These are phyloP conservation scores for Ptilodon capucinus DNA, from an alignment of 2,888 invertebrate genomes.

Conservation along the genomic window DNA sequence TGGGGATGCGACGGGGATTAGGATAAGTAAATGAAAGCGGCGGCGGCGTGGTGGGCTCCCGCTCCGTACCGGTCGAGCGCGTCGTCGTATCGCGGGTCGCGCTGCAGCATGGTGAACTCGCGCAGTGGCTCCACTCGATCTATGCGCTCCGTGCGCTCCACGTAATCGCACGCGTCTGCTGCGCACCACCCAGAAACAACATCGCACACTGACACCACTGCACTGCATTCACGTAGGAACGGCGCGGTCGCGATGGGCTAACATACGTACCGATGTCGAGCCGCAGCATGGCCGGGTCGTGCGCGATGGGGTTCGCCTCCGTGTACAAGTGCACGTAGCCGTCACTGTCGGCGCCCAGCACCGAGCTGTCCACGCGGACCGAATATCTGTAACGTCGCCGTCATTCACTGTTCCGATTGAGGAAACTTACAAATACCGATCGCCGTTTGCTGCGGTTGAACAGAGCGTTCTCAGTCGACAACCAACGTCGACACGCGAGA, in stretches of 20 bases:
- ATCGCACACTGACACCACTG: background rate
- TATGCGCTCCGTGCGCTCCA: slow-evolving; percentile 34
- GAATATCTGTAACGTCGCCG: slow-evolving; percentile 49
- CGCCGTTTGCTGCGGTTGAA: no score
- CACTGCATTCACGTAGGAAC: no score
- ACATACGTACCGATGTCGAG: slow-evolving; percentile 49
- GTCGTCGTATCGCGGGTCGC: slow-evolving; percentile 52
- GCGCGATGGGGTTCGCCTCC: slow-evolving; percentile 35
- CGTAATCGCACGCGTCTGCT: slow-evolving; percentile 53
- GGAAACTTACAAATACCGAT: no score
- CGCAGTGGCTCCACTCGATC: slow-evolving; percentile 63
- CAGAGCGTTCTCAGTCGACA: no score
- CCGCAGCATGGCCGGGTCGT: slow-evolving; percentile 39
- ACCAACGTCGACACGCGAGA: no score
- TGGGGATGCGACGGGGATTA: background rate
- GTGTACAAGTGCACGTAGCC: slow-evolving; percentile 61
- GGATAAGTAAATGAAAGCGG: no score
- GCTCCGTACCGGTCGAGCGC: slow-evolving; percentile 35
- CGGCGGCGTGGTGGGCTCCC: background rate
- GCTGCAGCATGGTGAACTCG: slow-evolving; percentile 56
- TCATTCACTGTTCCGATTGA: no score
- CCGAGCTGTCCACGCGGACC: slow-evolving; percentile 64
- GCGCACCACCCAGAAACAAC: slow-evolving; percentile 4
- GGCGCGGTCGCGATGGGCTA: background rate
- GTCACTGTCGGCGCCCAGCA: slow-evolving; percentile 60